A percentile compares a stretch with the other conserved stretches of the same genome.
Conservation (phyloP, 2,888 invertebrate genomes). For the Sarcophaga subvicina region DNA sequence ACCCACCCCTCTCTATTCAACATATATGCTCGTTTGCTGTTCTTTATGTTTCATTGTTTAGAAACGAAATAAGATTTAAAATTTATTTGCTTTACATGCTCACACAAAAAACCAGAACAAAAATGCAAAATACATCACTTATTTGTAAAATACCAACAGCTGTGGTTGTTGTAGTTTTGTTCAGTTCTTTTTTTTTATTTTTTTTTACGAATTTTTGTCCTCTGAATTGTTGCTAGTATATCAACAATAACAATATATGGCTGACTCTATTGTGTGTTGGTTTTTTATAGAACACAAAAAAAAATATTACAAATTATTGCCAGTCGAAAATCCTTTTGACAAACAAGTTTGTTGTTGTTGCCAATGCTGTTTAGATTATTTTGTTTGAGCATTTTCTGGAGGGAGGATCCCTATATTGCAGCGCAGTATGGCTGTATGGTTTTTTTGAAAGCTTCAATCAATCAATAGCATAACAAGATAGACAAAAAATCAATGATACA, state of each 20-base stretch:
- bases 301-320: conserved; percentile 17
- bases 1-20: no score
- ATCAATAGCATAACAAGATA: no score
- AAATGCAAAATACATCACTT: no score
- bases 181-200: not conserved
- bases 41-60: no score
- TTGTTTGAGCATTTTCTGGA: no score
- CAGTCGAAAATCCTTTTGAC: not conserved
- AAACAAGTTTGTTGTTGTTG: not conserved
- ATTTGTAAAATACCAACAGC: not conserved
- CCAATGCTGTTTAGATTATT: no score
- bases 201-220: not conserved
- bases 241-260: not conserved
- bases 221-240: not conserved
- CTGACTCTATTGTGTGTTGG: not conserved
- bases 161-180: not conserved
- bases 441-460: no score
- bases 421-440: no score
- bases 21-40: no score
- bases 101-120: no score
- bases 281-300: not conserved
- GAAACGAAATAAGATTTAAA: not conserved
- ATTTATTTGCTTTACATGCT: not conserved
- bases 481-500: no score
- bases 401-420: no score